Evolutionary conservation across 2,113 vertebrate genomes (phyloP).

Genomic region (Ondatra zibethicus): DNA sequence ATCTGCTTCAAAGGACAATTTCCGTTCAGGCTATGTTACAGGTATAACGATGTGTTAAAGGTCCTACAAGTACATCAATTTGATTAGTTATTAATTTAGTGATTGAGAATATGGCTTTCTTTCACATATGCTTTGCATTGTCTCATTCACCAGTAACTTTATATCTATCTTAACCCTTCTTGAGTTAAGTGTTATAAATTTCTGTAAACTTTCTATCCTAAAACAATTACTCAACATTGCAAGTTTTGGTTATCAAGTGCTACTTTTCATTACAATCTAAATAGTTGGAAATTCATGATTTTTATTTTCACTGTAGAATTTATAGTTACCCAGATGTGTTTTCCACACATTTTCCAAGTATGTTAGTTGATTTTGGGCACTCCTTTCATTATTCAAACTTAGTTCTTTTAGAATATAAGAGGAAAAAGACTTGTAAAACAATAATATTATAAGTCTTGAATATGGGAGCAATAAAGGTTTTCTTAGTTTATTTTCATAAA

Average conservation of each 20-base stretch:
- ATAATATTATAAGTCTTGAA: background rate
- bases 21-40: too few relatives aligned
- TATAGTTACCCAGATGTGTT: background rate
- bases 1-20: background rate
- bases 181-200: background rate
- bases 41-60: background rate
- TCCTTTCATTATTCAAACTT: background rate
- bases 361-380: background rate
- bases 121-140: background rate
- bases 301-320: background rate
- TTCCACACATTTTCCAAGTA: background rate
- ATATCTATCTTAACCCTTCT: too few relatives aligned
- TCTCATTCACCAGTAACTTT: background rate
- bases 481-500: background rate
- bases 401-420: background rate
- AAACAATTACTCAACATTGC: background rate
- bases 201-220: too few relatives aligned
- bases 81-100: background rate
- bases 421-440: background rate
- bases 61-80: background rate
- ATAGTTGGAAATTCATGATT: background rate
- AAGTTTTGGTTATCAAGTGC: background rate
- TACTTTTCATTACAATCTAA: background rate
- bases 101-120: background rate
- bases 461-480: background rate